Evolutionary conservation across 2,797 vertebrate species (phyloP).

Genomic region (Channallabes apus): DNA sequence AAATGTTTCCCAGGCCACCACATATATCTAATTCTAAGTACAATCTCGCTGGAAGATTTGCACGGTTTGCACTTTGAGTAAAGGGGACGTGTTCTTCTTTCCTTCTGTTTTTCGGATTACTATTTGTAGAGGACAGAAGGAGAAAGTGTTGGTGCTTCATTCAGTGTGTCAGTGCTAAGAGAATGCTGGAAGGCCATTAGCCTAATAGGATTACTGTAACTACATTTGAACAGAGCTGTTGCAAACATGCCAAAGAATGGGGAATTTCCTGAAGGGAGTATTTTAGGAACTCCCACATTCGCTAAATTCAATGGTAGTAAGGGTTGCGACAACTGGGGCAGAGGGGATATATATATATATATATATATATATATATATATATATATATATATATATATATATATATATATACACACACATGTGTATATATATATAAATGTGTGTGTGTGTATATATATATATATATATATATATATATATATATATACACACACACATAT

Average conservation of each 20-base stretch:
- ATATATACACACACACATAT: no score
- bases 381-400: no score
- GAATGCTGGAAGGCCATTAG: constrained; percentile 73
- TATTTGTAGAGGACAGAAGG: constrained; percentile 33
- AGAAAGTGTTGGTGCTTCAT: constrained; percentile 35
- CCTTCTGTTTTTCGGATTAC: background rate
- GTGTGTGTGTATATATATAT: constrained; percentile 46
- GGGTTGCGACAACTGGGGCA: constrained; percentile 13
- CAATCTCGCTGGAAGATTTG: background rate
- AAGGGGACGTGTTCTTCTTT: background rate
- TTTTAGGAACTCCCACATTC: constrained; percentile 77
- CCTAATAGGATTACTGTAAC: constrained; percentile 77
- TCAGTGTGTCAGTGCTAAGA: constrained; percentile 39
- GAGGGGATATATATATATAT: background rate
- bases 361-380: no score
- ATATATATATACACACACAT: no score
- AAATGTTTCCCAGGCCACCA: constrained; percentile 5
- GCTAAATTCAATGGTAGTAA: constrained; percentile 54
- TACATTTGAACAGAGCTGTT: constrained; percentile 65
- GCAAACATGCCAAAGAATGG: constrained; percentile 71
- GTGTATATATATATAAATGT: no score
- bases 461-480: no score
- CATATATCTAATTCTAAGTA: background rate
- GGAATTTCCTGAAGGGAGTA: constrained; percentile 80
- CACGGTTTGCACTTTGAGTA: background rate